A percentile compares a stretch with the other conserved stretches of the same genome.
Conservation (phyloP, 2,113 vertebrate species). For the Phrynocephalus versicolor region DNA sequence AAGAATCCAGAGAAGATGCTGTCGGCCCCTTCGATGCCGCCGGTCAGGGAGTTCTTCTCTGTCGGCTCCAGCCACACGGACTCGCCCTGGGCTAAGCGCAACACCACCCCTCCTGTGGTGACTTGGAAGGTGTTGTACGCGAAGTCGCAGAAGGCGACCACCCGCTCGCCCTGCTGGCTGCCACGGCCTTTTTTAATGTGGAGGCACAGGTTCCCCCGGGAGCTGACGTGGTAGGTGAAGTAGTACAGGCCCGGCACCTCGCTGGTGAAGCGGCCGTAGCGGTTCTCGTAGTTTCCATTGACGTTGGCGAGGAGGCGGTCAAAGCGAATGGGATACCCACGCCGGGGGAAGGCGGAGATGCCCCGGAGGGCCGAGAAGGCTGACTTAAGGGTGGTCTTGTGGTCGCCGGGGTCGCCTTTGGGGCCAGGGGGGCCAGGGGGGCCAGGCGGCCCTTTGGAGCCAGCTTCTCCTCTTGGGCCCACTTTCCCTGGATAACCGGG, state of each 20-base stretch:
- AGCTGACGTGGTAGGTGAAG: slow-evolving; percentile 82
- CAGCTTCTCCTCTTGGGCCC: slow-evolving; percentile 67
- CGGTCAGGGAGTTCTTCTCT: slow-evolving; percentile 69
- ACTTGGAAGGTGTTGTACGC: slow-evolving; percentile 68
- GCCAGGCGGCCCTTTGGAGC: slow-evolving; percentile 60
- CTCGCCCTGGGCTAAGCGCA: slow-evolving; percentile 64
- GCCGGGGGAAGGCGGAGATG: background rate
- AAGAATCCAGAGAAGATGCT: slow-evolving; percentile 84
- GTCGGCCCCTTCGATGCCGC: slow-evolving; percentile 72
- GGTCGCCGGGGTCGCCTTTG: slow-evolving; percentile 68
- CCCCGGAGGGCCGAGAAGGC: slow-evolving; percentile 75
- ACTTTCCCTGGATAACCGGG: slow-evolving; percentile 76
- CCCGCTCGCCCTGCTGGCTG: slow-evolving; percentile 10
- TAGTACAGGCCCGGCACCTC: slow-evolving; percentile 77
- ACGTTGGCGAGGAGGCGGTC: slow-evolving; percentile 58
- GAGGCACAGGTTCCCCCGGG: slow-evolving; percentile 73
- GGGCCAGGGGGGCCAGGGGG: slow-evolving; percentile 53
- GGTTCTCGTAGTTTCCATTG: slow-evolving; percentile 61
- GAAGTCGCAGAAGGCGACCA: slow-evolving; percentile 79
- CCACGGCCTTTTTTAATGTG: slow-evolving; percentile 64
- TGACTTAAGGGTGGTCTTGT: slow-evolving; percentile 49
- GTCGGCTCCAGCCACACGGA: slow-evolving; percentile 72
- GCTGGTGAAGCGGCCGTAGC: slow-evolving; percentile 74
- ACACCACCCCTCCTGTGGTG: slow-evolving; percentile 77
- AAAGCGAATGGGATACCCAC: slow-evolving; percentile 69